These are phyloP conservation scores for Prietella phreatophila DNA, from an alignment of 2,113 vertebrate genomes.

Conservation along the genomic window DNA sequence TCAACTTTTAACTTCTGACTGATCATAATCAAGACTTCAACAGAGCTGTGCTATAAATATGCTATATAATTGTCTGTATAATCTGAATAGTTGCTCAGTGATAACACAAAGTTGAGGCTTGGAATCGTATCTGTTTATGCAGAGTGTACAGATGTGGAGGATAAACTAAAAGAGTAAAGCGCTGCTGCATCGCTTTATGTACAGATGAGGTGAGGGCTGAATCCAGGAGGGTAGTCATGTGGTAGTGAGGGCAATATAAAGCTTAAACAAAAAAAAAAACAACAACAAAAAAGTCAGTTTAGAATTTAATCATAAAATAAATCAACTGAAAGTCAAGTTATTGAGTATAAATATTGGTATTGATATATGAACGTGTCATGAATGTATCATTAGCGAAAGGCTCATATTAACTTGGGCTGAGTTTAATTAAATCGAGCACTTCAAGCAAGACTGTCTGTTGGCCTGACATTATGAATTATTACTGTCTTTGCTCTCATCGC, in stretches of 20 bases:
- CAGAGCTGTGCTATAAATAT: background rate
- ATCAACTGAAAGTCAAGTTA: background rate
- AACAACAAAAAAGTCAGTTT: too few relatives aligned
- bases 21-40: background rate
- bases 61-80: background rate
- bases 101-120: background rate
- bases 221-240: too few relatives aligned
- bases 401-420: slow-evolving; percentile 42
- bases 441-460: slow-evolving; percentile 27
- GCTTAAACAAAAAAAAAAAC: background rate
- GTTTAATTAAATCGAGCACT: slow-evolving; percentile 43
- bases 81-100: background rate
- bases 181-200: background rate
- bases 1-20: background rate
- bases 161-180: background rate
- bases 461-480: slow-evolving; percentile 21
- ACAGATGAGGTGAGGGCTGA: too few relatives aligned
- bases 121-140: background rate
- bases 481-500: slow-evolving; percentile 39
- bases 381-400: slow-evolving; percentile 24
- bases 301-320: background rate
- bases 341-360: slow-evolving; percentile 7
- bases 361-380: slow-evolving; percentile 49
- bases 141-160: background rate
- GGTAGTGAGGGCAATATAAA: background rate